These are phyloP conservation scores for Onychomys leucogaster DNA, from an alignment of 2,797 vertebrate species.

Conservation along the genomic window DNA sequence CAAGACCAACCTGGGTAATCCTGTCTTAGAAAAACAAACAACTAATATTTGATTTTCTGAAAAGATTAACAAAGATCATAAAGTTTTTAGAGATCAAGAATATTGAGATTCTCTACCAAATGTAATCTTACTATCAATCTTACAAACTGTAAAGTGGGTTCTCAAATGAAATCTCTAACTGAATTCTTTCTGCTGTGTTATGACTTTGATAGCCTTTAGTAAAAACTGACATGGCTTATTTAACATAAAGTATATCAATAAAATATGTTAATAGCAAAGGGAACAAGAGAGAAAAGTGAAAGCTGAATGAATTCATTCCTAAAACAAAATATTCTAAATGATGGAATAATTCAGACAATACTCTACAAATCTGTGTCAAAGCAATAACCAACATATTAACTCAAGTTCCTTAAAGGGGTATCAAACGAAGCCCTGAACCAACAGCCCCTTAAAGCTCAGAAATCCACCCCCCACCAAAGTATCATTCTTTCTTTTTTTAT, in stretches of 20 bases:
- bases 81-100: not conserved
- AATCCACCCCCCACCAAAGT: not conserved
- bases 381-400: not conserved
- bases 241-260: not conserved
- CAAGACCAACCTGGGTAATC: not conserved
- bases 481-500: not conserved
- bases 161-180: not conserved
- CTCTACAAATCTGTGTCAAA: not conserved
- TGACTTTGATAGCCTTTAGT: not conserved
- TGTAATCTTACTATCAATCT: not conserved
- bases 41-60: not conserved
- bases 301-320: not conserved
- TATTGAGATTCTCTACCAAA: not conserved
- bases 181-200: not conserved
- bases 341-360: not conserved
- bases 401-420: not conserved
- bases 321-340: constrained; percentile 3
- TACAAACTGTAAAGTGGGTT: not conserved
- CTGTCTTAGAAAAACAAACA: not conserved
- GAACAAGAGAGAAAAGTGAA: not conserved
- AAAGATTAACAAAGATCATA: not conserved
- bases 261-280: not conserved
- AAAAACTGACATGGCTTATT: not conserved
- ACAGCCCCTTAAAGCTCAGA: not conserved
- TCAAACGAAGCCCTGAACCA: not conserved